phyloP scores from a whole-genome alignment of 2,797 vertebrate species.

The Eidolon dupreanum region DNA sequence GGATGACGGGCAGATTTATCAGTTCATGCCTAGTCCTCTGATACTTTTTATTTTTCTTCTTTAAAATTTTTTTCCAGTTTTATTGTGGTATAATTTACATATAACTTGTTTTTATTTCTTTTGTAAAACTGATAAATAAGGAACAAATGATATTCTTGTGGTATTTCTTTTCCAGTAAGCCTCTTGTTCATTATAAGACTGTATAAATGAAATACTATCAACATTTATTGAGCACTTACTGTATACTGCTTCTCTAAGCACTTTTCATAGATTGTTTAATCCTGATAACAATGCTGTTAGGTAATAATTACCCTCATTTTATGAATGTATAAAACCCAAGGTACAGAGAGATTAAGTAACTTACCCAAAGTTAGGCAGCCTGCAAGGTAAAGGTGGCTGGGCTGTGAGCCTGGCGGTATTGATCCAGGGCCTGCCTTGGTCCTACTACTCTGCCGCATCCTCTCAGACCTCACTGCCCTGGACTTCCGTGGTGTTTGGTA shows the following conservation, averaged over 20 bases:
- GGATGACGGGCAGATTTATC: not conserved
- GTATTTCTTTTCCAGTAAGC: not conserved
- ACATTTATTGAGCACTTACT: not conserved
- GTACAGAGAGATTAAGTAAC: not conserved
- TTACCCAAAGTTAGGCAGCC: not conserved
- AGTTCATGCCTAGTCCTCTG: not conserved
- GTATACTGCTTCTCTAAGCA: not conserved
- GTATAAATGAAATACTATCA: not conserved
- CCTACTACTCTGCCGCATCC: not conserved
- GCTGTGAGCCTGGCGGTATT: not conserved
- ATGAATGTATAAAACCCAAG: not conserved
- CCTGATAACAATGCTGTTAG: not conserved
- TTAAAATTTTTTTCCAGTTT: not conserved
- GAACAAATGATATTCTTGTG: not conserved
- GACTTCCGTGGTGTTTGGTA: not conserved
- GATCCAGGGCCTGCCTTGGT: not conserved
- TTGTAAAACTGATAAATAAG: conserved; percentile 3
- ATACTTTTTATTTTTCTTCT: not conserved
- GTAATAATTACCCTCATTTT: not conserved
- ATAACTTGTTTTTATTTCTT: not conserved
- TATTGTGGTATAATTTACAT: not conserved
- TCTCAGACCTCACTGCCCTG: not conserved
- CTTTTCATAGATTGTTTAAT: conserved; percentile 1
- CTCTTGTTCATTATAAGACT: not conserved
- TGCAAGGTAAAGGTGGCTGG: not conserved